Evolutionary conservation across 2,888 invertebrate genomes (phyloP).

Genomic region (Odontothrips loti): DNA sequence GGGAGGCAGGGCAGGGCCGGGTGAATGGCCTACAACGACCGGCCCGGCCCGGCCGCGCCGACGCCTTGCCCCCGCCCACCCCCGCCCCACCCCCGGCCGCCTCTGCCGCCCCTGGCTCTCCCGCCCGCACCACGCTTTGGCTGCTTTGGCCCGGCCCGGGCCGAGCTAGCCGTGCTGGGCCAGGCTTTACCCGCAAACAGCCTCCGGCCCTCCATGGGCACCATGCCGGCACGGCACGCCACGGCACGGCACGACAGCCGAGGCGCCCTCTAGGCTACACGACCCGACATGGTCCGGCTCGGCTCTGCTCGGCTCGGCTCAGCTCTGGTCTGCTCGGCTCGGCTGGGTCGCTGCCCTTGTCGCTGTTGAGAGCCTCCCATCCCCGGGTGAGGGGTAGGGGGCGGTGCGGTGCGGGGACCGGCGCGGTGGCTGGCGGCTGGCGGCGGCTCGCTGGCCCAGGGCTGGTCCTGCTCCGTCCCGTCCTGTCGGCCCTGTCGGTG

Average conservation of each 20-base stretch:
- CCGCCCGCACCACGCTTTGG: neutral
- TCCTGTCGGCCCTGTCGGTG: no score
- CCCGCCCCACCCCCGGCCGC: neutral
- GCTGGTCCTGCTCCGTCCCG: no score
- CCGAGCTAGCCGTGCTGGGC: neutral
- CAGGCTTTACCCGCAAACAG: slow-evolving; percentile 22
- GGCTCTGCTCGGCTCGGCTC: slow-evolving; percentile 5
- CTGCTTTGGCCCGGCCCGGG: neutral
- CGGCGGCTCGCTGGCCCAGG: neutral
- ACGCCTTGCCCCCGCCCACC: neutral
- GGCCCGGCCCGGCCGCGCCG: slow-evolving; percentile 24
- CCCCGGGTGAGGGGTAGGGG: neutral
- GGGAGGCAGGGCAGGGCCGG: slow-evolving; percentile 1
- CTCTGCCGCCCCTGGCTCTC: neutral
- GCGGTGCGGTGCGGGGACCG: neutral
- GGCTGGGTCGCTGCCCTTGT: slow-evolving; percentile 8
- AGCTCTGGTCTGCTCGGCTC: neutral
- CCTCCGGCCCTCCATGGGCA: slow-evolving; percentile 14
- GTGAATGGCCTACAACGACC: slow-evolving; percentile 24
- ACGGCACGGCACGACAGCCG: no score
- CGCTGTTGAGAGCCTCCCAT: neutral
- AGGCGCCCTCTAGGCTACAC: no score
- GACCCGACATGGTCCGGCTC: slow-evolving; percentile 13
- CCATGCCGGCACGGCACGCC: no score
- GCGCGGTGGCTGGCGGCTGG: neutral